phyloP scores from a whole-genome alignment of 2,888 invertebrate genomes.

The Drosophila mimetica region DNA sequence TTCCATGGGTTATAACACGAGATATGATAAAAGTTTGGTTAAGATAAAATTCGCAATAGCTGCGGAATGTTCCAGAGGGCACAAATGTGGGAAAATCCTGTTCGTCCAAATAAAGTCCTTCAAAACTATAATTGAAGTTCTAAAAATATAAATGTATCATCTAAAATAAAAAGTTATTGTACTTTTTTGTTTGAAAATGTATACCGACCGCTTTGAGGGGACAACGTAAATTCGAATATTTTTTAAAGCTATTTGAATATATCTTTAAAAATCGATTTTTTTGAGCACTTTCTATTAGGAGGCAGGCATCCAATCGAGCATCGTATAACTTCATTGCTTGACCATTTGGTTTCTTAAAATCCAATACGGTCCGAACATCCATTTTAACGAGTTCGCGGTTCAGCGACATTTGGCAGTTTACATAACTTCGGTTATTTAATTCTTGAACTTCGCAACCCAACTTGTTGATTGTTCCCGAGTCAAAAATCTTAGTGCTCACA shows the following conservation, averaged over 20 bases:
- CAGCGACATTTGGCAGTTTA: slow-evolving; percentile 23
- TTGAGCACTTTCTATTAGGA: slow-evolving; percentile 5
- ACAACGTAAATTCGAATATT: slow-evolving; percentile 13
- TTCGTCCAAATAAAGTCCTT: background rate
- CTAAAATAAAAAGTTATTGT: background rate
- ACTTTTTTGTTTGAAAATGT: no score
- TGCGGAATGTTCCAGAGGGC: background rate
- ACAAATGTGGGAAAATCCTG: slow-evolving; percentile 5
- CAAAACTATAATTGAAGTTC: background rate
- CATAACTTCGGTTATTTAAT: slow-evolving; percentile 34
- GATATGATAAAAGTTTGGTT: background rate
- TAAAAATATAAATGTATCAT: background rate
- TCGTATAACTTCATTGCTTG: slow-evolving; percentile 26
- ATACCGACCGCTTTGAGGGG: slow-evolving; percentile 28
- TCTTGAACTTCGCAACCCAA: slow-evolving; percentile 12
- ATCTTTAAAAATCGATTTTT: slow-evolving; percentile 13
- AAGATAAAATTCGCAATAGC: background rate
- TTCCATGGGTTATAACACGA: background rate
- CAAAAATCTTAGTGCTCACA: slow-evolving; percentile 9
- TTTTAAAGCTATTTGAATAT: slow-evolving; percentile 5
- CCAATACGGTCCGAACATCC: background rate
- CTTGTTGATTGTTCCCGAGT: slow-evolving; percentile 8
- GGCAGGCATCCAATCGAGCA: slow-evolving; percentile 15
- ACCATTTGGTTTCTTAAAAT: slow-evolving; percentile 7
- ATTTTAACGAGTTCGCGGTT: slow-evolving; percentile 2